These are phyloP conservation scores for Conistra vaccinii DNA, from an alignment of 2,888 invertebrate species.

Conservation along the genomic window DNA sequence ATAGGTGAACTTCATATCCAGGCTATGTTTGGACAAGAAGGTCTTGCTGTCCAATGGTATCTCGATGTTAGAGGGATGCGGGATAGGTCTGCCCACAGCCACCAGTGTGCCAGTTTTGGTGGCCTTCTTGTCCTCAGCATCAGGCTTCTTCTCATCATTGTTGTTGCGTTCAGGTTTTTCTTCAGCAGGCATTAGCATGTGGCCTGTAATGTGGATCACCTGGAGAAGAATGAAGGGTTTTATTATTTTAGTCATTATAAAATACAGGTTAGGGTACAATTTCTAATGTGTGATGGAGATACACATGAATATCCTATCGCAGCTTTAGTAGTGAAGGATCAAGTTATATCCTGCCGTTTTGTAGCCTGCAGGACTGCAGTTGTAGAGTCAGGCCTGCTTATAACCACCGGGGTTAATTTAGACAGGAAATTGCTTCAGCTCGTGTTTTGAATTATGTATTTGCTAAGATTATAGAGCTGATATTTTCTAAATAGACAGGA, in stretches of 20 bases:
- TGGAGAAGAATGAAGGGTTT: conserved; percentile 75
- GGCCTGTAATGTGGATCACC: conserved; percentile 97
- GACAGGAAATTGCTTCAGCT: neutral
- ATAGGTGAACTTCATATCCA: conserved; percentile 98
- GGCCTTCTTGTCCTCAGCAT: conserved; percentile 73
- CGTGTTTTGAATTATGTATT: neutral
- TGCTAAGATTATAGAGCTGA: neutral
- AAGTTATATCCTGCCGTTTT: neutral
- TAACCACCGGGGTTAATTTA: neutral
- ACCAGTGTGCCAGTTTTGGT: conserved; percentile 90
- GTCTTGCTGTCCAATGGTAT: conserved; percentile 96
- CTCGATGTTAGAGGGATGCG: conserved; percentile 98
- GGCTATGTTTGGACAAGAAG: conserved; percentile 97
- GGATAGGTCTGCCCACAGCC: conserved; percentile 95
- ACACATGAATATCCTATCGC: neutral
- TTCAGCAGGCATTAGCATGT: conserved; percentile 91
- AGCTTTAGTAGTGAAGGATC: neutral
- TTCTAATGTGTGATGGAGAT: neutral
- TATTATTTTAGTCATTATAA: neutral
- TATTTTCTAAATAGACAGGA: neutral
- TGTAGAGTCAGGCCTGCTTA: neutral
- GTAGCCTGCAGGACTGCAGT: neutral
- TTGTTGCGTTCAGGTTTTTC: conserved; percentile 72
- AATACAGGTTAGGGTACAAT: neutral
- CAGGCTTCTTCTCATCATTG: conserved; percentile 81